Percentiles rank a stretch among this genome's conserved stretches.
phyloP scores from a whole-genome alignment of 2,888 invertebrate genomes.

The Acanthosepion esculentum region DNA sequence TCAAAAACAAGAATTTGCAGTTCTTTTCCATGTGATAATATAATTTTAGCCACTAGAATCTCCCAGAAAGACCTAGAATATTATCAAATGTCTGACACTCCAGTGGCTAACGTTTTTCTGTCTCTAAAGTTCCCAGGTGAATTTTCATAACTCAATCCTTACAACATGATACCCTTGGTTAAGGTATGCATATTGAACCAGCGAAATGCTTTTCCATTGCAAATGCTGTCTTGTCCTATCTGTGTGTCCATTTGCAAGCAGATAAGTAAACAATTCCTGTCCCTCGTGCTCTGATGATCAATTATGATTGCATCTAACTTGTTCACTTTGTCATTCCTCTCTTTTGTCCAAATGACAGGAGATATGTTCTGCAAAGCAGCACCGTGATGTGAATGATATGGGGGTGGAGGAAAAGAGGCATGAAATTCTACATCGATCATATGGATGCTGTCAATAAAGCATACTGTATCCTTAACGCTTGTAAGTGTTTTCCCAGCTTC shows the following conservation, averaged over 20 bases:
- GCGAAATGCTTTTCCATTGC: not conserved
- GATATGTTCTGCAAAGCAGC: not conserved
- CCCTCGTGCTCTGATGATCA: not conserved
- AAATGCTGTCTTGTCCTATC: not conserved
- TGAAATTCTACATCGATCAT: not conserved
- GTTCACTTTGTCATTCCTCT: not conserved
- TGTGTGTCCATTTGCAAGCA: not conserved
- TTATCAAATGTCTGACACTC: no score
- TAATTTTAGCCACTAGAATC: no score
- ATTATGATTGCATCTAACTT: not conserved
- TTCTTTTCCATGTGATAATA: no score
- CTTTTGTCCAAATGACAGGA: not conserved
- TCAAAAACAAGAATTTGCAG: no score
- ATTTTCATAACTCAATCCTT: no score
- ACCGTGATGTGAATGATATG: not conserved
- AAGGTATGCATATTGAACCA: not conserved
- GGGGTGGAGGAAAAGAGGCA: no score
- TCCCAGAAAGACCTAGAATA: no score
- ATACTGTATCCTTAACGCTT: not conserved
- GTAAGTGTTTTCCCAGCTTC: not conserved
- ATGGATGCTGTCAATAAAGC: not conserved
- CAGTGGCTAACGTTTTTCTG: no score
- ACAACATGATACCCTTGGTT: not conserved
- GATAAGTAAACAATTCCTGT: not conserved
- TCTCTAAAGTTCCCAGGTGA: no score